A percentile compares a stretch with the other conserved stretches of the same genome.
phyloP scores from a whole-genome alignment of 2,888 invertebrate species.

The Erynnis tages region DNA sequence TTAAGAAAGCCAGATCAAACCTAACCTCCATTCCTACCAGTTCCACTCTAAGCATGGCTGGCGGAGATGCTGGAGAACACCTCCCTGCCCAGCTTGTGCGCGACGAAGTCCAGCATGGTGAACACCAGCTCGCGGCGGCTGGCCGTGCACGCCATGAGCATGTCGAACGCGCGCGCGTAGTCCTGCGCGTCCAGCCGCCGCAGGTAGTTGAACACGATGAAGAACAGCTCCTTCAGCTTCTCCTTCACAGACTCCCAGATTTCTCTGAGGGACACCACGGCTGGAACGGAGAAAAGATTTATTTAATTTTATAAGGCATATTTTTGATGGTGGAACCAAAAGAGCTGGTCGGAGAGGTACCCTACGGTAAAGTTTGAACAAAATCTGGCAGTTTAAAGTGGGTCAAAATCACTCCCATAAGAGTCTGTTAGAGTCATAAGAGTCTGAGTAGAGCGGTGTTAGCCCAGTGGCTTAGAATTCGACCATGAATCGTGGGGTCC shows the following conservation, averaged over 20 bases:
- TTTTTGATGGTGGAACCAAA: too few relatives aligned
- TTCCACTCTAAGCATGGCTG: neutral
- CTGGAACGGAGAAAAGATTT: conserved; percentile 41
- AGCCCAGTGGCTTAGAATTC: too few relatives aligned
- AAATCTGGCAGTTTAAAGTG: too few relatives aligned
- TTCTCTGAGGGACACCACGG: conserved; percentile 56
- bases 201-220: conserved; percentile 59
- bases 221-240: conserved; percentile 54
- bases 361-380: too few relatives aligned
- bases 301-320: neutral
- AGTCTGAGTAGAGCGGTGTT: too few relatives aligned
- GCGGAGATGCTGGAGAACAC: conserved; percentile 54
- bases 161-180: conserved; percentile 49
- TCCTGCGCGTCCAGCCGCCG: conserved; percentile 51
- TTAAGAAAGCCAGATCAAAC: too few relatives aligned
- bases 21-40: too few relatives aligned
- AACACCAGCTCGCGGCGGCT: conserved; percentile 54
- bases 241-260: conserved; percentile 57
- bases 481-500: too few relatives aligned
- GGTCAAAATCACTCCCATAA: too few relatives aligned
- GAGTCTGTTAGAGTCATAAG: too few relatives aligned
- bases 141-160: conserved; percentile 52
- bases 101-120: conserved; percentile 61
- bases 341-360: too few relatives aligned
- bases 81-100: conserved; percentile 51